Percentiles rank a stretch among this genome's conserved stretches.
These are phyloP conservation scores for Urocolius indicus DNA, from an alignment of 2,113 vertebrate genomes.

Conservation along the genomic window DNA sequence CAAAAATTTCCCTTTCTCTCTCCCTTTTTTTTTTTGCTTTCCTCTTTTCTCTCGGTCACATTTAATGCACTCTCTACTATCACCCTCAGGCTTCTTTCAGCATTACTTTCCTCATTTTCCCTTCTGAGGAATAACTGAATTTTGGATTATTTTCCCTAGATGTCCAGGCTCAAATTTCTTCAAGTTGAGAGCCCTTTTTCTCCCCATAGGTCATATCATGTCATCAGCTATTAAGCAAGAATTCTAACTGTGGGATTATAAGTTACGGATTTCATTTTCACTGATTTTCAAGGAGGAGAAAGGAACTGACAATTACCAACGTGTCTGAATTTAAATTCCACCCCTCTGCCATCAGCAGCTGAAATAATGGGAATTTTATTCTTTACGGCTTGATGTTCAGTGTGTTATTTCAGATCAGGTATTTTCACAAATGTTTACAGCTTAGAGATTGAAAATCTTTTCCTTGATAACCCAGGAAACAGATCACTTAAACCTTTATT, in stretches of 20 bases:
- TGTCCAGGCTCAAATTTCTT: slow-evolving; percentile 17
- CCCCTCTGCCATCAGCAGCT: neutral
- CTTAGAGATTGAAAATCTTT: neutral
- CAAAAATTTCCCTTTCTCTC: slow-evolving; percentile 52
- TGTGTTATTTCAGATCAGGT: neutral
- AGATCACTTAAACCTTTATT: neutral
- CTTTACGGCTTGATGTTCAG: neutral
- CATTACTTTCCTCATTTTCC: slow-evolving; percentile 55
- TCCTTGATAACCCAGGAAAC: neutral
- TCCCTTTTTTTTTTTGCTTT: neutral
- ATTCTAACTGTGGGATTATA: slow-evolving; percentile 36
- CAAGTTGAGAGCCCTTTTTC: slow-evolving; percentile 18
- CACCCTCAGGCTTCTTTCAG: slow-evolving; percentile 59
- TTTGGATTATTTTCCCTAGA: slow-evolving; percentile 60
- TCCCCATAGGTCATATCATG: slow-evolving; percentile 24
- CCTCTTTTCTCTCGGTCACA: neutral
- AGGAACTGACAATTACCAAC: neutral
- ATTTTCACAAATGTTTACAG: neutral
- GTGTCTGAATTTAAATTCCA: neutral
- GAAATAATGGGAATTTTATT: slow-evolving; percentile 24
- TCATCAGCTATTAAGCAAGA: slow-evolving; percentile 57
- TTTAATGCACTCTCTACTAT: slow-evolving; percentile 46
- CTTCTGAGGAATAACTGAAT: slow-evolving; percentile 39
- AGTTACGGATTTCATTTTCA: slow-evolving; percentile 18
- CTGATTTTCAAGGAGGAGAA: slow-evolving; percentile 41